A percentile compares a stretch with the other conserved stretches of the same genome.
Evolutionary conservation across 2,113 vertebrate species (phyloP).

Genomic region (Anhinga rufa): DNA sequence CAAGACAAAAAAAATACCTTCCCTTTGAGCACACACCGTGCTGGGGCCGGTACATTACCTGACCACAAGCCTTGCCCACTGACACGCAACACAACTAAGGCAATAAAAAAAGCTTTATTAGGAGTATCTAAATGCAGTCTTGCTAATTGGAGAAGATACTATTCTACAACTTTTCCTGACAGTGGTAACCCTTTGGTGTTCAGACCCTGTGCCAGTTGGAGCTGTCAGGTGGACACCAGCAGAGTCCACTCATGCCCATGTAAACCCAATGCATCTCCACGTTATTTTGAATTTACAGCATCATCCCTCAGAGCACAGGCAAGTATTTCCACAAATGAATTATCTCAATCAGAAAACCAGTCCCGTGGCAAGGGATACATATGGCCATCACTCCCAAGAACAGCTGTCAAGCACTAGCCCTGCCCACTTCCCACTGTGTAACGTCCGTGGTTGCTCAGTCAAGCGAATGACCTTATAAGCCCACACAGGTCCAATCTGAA

Average conservation of each 20-base stretch:
- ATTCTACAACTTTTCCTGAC: background rate
- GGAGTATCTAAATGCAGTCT: background rate
- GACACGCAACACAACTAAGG: background rate
- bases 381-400: conserved; percentile 59
- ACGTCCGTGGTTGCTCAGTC: conserved; percentile 34
- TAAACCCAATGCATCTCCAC: background rate
- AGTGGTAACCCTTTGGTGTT: background rate
- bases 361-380: conserved; percentile 60
- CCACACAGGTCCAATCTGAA: conserved; percentile 23
- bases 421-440: conserved; percentile 55
- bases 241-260: background rate
- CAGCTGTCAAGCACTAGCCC: conserved; percentile 58
- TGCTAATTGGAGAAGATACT: background rate
- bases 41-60: background rate
- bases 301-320: conserved; percentile 18
- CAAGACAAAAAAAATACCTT: background rate
- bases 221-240: background rate
- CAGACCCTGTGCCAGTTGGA: background rate
- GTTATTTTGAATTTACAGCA: conserved; percentile 27
- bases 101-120: background rate
- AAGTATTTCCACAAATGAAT: conserved; percentile 45
- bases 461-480: conserved; percentile 56
- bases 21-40: background rate
- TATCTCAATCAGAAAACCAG: conserved; percentile 56
- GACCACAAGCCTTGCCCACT: background rate